phyloP scores from a whole-genome alignment of 1,140 invertebrate genomes.

The Capitella teleta region DNA sequence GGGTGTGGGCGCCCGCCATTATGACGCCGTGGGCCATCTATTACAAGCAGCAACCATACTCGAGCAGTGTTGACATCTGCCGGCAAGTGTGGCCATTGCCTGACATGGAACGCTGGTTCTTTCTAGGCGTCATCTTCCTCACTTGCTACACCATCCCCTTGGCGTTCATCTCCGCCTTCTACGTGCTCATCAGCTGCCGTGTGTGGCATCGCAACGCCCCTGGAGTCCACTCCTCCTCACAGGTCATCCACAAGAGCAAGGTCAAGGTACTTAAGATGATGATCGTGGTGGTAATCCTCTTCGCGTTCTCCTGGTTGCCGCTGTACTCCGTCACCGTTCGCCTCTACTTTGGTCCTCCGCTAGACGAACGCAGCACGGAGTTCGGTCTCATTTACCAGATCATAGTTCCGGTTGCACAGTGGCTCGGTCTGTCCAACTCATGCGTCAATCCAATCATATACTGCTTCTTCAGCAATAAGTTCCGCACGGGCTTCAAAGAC shows the following conservation, averaged over 20 bases:
- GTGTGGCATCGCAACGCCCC: constrained; percentile 71
- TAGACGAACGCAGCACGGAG: background rate
- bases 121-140: constrained; percentile 75
- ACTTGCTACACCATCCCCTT: constrained; percentile 84
- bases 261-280: constrained; percentile 83
- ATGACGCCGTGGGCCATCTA: constrained; percentile 81
- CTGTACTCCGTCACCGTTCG: constrained; percentile 54
- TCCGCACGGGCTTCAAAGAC: constrained; percentile 64
- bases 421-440: constrained; percentile 89
- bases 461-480: constrained; percentile 94
- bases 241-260: constrained; percentile 32
- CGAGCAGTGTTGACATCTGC: constrained; percentile 16
- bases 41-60: constrained; percentile 52
- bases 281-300: constrained; percentile 83
- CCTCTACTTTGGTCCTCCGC: constrained; percentile 17
- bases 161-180: constrained; percentile 80
- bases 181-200: constrained; percentile 68
- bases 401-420: constrained; percentile 80
- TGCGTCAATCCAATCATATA: constrained; percentile 97
- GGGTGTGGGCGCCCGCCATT: constrained; percentile 70
- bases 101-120: constrained; percentile 68
- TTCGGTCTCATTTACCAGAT: constrained; percentile 49
- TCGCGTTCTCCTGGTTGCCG: constrained; percentile 87
- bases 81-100: constrained; percentile 19
- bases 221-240: constrained; percentile 40